Base-by-base conservation (phyloP, 2,113 vertebrate species). In the Rallus limicola region DNA sequence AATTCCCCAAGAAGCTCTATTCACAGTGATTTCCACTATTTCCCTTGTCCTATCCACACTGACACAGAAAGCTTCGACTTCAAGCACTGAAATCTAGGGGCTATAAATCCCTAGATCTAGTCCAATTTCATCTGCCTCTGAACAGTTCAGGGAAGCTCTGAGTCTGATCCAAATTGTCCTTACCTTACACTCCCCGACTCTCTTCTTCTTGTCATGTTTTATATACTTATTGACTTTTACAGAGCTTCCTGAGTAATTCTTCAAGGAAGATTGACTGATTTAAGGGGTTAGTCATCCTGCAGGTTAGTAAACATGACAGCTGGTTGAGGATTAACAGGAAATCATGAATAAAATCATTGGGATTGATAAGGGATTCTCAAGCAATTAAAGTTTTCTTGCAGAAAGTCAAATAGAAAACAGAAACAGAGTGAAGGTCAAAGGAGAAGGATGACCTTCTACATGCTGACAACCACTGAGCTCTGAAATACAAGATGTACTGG, bases 251-350 rank as follows among this genome's bases (percentile, higher is more conserved):
- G 31, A 95, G 94, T 93, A 93, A 56, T 97, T 97, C 86, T 84
- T 92, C 75, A 93, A 91, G 86, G 79, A 81, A 91, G 91, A 97
- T 70, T 88, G 96, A 93, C 74, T 78, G 56, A 82, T 89, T 85
- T 78, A 80, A 72, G 71, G 81, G 31, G 84, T 92, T 93, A 94
- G 94, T 68, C 64, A n/a, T 91, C 88, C 88, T 64, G 24, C 68
- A 91, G 90, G 94, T 97, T 97, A 88, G 96, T 96, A 97, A 97
- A 98, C 95, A 92, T 81, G 94, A 93, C 84, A 75, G 82, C 44
- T 97, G 83, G 88, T 79, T 80, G 94, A 84, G 92, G 97, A 97
- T 98, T 97, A 97, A 90, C 82, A 95, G 87, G 78, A 92, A 97
- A 94, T 93, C 53, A 55, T 80, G 93, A 97, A 95, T 93, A 95